These are phyloP conservation scores for Sarcophaga peregrina DNA, from an alignment of 1,140 invertebrate species.

Conservation along the genomic window DNA sequence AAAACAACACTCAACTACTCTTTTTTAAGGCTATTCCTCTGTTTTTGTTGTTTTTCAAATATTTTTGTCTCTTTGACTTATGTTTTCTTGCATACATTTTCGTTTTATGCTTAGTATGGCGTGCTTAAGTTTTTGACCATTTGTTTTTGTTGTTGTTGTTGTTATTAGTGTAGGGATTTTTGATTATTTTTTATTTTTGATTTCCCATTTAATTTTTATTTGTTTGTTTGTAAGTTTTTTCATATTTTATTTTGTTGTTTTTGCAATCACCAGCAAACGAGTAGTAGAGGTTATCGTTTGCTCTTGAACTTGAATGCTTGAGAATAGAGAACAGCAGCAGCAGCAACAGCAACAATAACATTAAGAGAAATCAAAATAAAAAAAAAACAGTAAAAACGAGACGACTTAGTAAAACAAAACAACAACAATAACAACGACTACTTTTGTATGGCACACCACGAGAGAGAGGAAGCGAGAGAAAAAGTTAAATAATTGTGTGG, in stretches of 20 bases:
- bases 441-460: background rate
- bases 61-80: background rate
- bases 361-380: background rate
- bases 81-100: no score
- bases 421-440: background rate
- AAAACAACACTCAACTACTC: background rate
- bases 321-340: background rate
- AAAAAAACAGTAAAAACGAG: background rate
- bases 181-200: conserved; percentile 6
- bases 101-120: no score
- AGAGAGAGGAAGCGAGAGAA: background rate
- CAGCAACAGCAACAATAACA: conserved; percentile 1
- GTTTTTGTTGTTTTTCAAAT: background rate
- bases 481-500: background rate
- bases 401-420: background rate
- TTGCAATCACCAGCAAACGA: conserved; percentile 3
- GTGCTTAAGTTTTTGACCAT: background rate
- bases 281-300: conserved; percentile 34
- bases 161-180: background rate
- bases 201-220: background rate
- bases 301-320: conserved; percentile 25
- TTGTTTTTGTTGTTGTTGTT: conserved; percentile 21
- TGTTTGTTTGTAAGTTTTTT: background rate
- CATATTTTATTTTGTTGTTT: background rate
- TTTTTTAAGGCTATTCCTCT: background rate